Evolutionary conservation across 2,113 vertebrate genomes (phyloP).

Genomic region (Nematolebias whitei): DNA sequence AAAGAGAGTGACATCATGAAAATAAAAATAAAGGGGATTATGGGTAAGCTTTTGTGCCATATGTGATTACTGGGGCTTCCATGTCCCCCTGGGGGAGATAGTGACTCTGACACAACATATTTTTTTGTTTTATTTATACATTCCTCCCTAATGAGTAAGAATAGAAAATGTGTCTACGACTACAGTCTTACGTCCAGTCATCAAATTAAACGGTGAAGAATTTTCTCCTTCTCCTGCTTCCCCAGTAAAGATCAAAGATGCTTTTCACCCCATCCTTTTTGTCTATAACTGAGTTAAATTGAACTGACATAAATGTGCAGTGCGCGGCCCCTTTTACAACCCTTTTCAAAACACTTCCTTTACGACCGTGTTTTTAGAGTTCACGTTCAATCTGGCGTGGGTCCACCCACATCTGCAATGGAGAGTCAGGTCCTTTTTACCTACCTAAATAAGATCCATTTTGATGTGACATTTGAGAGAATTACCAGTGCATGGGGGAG

Average conservation of each 20-base stretch:
- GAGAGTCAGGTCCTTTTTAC: constrained; percentile 65
- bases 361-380: constrained; percentile 47
- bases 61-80: constrained; percentile 73
- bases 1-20: constrained; percentile 81
- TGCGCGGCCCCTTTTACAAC: constrained; percentile 28
- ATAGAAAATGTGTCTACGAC: constrained; percentile 57
- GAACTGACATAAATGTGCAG: constrained; percentile 39
- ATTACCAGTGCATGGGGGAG: constrained; percentile 66
- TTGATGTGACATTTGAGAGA: constrained; percentile 81
- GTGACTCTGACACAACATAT: constrained; percentile 69
- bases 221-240: constrained; percentile 36
- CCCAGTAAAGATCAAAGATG: constrained; percentile 41
- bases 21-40: constrained; percentile 82
- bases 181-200: constrained; percentile 29
- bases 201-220: constrained; percentile 36
- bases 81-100: constrained; percentile 62
- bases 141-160: constrained; percentile 69
- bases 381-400: constrained; percentile 44
- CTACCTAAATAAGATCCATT: constrained; percentile 77
- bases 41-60: constrained; percentile 75
- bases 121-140: constrained; percentile 73
- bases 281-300: constrained; percentile 44
- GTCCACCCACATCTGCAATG: constrained; percentile 66
- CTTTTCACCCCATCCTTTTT: constrained; percentile 46
- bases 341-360: constrained; percentile 59